phyloP scores from a whole-genome alignment of 2,888 invertebrate genomes.

The Azorinus chamasolen region DNA sequence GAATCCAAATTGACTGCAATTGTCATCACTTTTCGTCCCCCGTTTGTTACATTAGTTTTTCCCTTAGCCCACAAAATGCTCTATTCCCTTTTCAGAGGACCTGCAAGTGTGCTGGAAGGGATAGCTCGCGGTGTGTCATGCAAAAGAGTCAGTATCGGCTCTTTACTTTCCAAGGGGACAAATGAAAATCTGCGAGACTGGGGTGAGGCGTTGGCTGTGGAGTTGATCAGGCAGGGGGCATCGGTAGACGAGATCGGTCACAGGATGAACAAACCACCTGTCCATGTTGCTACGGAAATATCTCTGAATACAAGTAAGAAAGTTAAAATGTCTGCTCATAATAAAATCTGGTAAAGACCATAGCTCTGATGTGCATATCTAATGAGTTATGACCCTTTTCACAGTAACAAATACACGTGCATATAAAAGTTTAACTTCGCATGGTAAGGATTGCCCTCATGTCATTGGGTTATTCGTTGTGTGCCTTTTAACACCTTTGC shows the following conservation, averaged over 20 bases:
- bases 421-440: too few relatives aligned
- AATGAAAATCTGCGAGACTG: slow-evolving; percentile 13
- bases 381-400: too few relatives aligned
- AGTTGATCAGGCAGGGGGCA: slow-evolving; percentile 18
- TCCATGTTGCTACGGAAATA: slow-evolving; percentile 28
- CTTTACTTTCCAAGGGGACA: slow-evolving; percentile 4
- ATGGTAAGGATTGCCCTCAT: too few relatives aligned
- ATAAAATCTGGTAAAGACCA: too few relatives aligned
- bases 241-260: slow-evolving; percentile 23
- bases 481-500: too few relatives aligned
- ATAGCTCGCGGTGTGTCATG: neutral
- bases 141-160: slow-evolving; percentile 11
- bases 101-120: neutral
- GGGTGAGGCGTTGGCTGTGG: slow-evolving; percentile 24
- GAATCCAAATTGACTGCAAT: too few relatives aligned
- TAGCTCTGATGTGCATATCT: too few relatives aligned
- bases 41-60: too few relatives aligned
- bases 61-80: too few relatives aligned
- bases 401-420: too few relatives aligned
- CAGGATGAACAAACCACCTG: slow-evolving; percentile 16
- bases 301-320: slow-evolving; percentile 27
- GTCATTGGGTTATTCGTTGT: too few relatives aligned
- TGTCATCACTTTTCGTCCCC: too few relatives aligned
- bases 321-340: neutral
- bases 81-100: slow-evolving; percentile 41